Percentiles rank a stretch among this genome's conserved stretches.
These are phyloP conservation scores for Drosophila mettleri DNA, from an alignment of 2,888 invertebrate genomes.

Conservation along the genomic window DNA sequence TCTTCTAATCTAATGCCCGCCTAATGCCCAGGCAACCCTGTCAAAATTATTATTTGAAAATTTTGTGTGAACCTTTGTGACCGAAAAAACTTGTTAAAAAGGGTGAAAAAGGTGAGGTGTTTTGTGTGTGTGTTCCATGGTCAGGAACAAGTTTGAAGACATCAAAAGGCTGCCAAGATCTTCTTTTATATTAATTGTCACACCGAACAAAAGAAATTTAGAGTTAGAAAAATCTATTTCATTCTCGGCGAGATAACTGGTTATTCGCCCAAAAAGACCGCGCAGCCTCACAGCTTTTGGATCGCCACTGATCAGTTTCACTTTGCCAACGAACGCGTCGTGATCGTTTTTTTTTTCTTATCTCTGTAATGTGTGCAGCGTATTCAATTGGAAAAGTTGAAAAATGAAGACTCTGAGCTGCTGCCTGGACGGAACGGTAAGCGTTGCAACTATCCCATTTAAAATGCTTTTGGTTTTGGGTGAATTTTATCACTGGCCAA, in stretches of 20 bases:
- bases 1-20: slow-evolving; percentile 35
- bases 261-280: slow-evolving; percentile 24
- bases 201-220: slow-evolving; percentile 61
- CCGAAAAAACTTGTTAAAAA: slow-evolving; percentile 40
- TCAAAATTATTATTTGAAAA: slow-evolving; percentile 56
- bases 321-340: slow-evolving; percentile 70
- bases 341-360: slow-evolving; percentile 49
- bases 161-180: slow-evolving; percentile 56
- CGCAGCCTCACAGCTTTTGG: slow-evolving; percentile 34
- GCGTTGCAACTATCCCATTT: slow-evolving; percentile 14
- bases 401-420: slow-evolving; percentile 1
- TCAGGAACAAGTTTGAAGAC: slow-evolving; percentile 69
- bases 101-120: slow-evolving; percentile 74
- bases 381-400: background rate
- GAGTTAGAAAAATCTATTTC: slow-evolving; percentile 53
- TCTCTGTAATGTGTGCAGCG: background rate
- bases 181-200: slow-evolving; percentile 71
- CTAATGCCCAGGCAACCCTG: slow-evolving; percentile 53
- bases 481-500: slow-evolving; percentile 34
- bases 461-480: slow-evolving; percentile 30
- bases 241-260: slow-evolving; percentile 53
- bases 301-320: slow-evolving; percentile 62
- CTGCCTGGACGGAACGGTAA: slow-evolving; percentile 26
- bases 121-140: slow-evolving; percentile 45
- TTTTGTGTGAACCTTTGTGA: slow-evolving; percentile 57